These are phyloP conservation scores for Callopanchax toddi DNA, from an alignment of 2,113 vertebrate species.

Conservation along the genomic window DNA sequence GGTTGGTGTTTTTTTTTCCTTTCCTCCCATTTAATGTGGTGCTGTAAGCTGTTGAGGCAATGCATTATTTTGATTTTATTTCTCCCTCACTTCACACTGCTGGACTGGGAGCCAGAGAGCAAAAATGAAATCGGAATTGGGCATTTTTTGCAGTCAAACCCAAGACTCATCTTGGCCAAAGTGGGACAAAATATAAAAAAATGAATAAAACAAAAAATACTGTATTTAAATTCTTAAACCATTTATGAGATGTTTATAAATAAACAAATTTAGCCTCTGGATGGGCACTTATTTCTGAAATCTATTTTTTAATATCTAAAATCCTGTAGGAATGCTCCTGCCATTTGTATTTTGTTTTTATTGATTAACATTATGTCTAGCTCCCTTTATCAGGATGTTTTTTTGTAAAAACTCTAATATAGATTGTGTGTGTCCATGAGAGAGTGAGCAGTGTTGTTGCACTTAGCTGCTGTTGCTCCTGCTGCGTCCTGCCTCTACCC, in stretches of 20 bases:
- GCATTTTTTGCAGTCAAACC: conserved; percentile 23
- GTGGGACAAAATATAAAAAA: conserved; percentile 8
- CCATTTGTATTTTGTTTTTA: too few relatives aligned
- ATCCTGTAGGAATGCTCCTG: too few relatives aligned
- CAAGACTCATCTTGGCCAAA: conserved; percentile 20
- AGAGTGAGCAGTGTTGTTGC: conserved; percentile 29
- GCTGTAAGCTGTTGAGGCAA: conserved; percentile 1
- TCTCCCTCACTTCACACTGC: conserved; percentile 4
- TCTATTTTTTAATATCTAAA: too few relatives aligned
- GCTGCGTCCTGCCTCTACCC: conserved; percentile 54
- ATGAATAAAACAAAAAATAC: conserved; percentile 13
- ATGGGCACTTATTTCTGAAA: too few relatives aligned
- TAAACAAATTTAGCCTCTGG: too few relatives aligned
- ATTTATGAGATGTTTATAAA: too few relatives aligned
- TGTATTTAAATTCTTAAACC: too few relatives aligned
- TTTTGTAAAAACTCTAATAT: not conserved
- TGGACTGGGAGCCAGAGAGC: conserved; percentile 6
- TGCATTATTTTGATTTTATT: conserved; percentile 26
- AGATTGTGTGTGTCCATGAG: not conserved
- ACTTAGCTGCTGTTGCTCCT: conserved; percentile 49
- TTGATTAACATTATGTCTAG: too few relatives aligned
- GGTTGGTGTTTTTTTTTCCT: conserved; percentile 1
- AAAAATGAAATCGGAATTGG: conserved; percentile 13
- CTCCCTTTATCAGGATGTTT: too few relatives aligned
- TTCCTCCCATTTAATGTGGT: not conserved